Evolutionary conservation across 2,888 invertebrate species (phyloP), one percentile per base, ranked within the genome.

Genomic region (Malacosoma neustria): DNA sequence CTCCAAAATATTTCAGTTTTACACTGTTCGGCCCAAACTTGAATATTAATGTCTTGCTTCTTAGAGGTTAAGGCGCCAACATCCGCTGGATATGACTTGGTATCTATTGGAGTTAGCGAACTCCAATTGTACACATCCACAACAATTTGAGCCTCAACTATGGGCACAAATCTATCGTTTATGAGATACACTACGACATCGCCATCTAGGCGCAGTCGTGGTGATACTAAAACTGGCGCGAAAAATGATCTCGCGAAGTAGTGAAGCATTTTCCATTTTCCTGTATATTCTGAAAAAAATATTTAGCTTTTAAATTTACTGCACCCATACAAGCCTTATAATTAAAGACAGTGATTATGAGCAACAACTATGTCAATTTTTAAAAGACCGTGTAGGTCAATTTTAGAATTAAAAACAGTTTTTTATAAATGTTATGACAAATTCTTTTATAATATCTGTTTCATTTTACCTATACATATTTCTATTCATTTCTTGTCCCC

Each of bases 211-310:
- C 86, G 79, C 9, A 89, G 62, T 30, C 90, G 82, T 0, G 89
- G 89, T 1, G 89, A 91, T 11, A 94, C 87, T 12, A 93, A 84
- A 13, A 93, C 80, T 1, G 94, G 94, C 0, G 93, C 90, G 64
- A 98, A 95, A 64, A 98, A 97, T 1, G 93, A 88, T 49, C 88
- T 89, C 0, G 95, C 95, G 71, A 90, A 97, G 71, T 98, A 96
- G 58, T 99, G 98, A 1, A 96, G 76, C 89, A 94, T 91, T 73
- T 96, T 96, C 95, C 95, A 95, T 50, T 88, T 87, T 6, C 93
- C 93, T 0, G 51, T 51, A 29, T 88, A 91, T 72, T 95, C 94
- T 93, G 76, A n/a, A n/a, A n/a, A n/a, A n/a, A n/a, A n/a, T n/a
- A n/a, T n/a, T n/a, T n/a, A n/a, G n/a, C n/a, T n/a, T n/a, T n/a